phyloP scores from a whole-genome alignment of 1,140 invertebrate genomes.

The Neodiprion lecontei region DNA sequence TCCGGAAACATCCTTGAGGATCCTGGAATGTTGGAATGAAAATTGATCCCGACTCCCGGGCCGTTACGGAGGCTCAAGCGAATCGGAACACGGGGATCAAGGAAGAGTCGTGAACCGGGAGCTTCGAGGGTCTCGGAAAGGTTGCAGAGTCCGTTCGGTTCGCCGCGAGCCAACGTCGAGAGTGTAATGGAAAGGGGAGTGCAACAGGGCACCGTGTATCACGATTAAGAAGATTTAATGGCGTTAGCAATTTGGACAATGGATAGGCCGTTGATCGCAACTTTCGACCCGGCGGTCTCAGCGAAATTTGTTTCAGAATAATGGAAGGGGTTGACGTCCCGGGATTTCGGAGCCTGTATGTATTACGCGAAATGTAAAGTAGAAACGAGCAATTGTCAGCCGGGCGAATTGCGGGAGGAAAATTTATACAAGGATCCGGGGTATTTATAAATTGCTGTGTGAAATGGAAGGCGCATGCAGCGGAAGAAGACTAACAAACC shows the following conservation, averaged over 20 bases:
- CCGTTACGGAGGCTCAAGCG: background rate
- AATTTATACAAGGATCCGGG: too few relatives aligned
- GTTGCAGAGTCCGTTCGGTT: background rate
- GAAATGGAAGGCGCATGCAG: background rate
- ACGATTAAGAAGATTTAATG: conserved; percentile 7
- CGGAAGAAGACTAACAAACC: background rate
- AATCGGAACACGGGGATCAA: background rate
- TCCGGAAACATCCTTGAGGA: background rate
- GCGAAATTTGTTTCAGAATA: too few relatives aligned
- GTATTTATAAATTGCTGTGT: background rate
- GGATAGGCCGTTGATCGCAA: background rate
- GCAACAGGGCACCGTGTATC: background rate
- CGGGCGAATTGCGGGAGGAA: too few relatives aligned
- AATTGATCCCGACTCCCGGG: background rate
- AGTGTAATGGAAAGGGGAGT: background rate
- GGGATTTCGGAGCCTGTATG: too few relatives aligned
- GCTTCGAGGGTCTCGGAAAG: background rate
- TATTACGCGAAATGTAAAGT: too few relatives aligned
- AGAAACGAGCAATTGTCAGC: too few relatives aligned
- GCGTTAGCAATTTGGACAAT: conserved; percentile 3
- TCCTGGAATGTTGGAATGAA: background rate
- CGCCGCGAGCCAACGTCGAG: background rate
- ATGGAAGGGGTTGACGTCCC: too few relatives aligned
- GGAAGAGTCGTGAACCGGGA: background rate
- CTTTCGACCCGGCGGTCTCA: background rate